Percentiles rank a stretch among this genome's conserved stretches.
Conservation (phyloP, 2,113 vertebrate species). For the Pteropus alecto region DNA sequence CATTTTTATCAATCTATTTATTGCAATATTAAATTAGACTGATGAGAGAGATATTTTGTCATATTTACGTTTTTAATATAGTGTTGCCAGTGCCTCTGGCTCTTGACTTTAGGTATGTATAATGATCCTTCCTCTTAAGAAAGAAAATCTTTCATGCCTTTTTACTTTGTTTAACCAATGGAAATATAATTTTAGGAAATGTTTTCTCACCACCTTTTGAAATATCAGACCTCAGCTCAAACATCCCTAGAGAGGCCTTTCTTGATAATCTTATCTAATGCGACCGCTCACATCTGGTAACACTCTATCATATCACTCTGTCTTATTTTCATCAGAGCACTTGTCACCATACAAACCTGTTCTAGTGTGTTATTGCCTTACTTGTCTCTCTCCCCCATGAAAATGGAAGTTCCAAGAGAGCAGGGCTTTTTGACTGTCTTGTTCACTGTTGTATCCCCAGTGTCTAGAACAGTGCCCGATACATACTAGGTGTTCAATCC, state of each 20-base stretch:
- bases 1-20: constrained; percentile 58
- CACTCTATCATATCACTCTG: background rate
- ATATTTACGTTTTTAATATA: constrained; percentile 44
- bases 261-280: background rate
- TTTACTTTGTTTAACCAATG: constrained; percentile 33
- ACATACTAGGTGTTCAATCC: background rate
- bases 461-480: background rate
- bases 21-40: constrained; percentile 60
- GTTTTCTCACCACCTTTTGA: constrained; percentile 7
- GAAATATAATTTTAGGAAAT: constrained; percentile 26
- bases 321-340: background rate
- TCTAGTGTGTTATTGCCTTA: background rate
- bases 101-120: background rate
- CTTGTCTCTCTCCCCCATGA: background rate
- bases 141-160: background rate
- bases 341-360: background rate
- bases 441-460: background rate
- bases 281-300: background rate
- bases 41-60: constrained; percentile 39
- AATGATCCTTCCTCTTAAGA: constrained; percentile 21
- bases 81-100: background rate
- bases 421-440: background rate
- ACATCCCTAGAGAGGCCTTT: background rate
- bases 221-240: background rate
- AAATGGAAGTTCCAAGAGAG: background rate